phyloP scores from a whole-genome alignment of 2,797 vertebrate genomes.

The Ammospiza maritima region DNA sequence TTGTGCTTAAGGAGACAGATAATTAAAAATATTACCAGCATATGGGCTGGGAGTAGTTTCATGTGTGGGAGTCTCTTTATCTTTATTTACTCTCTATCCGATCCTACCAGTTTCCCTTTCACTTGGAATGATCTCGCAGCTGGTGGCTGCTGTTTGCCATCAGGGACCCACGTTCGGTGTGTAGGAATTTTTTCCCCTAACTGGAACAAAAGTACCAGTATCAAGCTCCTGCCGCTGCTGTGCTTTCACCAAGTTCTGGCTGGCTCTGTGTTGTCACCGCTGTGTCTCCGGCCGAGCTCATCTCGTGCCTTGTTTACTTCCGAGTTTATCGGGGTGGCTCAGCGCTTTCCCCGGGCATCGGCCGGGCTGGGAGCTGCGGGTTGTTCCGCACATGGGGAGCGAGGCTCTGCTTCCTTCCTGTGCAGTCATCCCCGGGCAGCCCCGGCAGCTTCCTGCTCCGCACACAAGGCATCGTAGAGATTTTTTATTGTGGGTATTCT shows the following conservation, averaged over 20 bases:
- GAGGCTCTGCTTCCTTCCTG: constrained; percentile 32
- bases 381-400: background rate
- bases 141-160: background rate
- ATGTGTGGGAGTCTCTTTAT: background rate
- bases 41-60: background rate
- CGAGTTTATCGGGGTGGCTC: constrained; percentile 28
- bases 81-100: background rate
- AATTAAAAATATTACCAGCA: background rate
- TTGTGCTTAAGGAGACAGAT: background rate
- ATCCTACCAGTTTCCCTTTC: background rate
- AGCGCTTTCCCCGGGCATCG: constrained; percentile 18
- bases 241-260: accelerated
- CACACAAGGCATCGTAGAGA: accelerated
- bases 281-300: background rate
- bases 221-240: background rate
- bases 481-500: background rate
- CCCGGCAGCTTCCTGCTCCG: background rate
- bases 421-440: background rate
- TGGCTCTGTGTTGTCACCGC: background rate
- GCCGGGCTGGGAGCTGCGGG: background rate
- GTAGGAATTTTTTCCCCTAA: background rate
- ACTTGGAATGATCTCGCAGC: background rate
- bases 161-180: accelerated
- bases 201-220: background rate
- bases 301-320: constrained; percentile 34